Percentiles rank a stretch among this genome's conserved stretches.
phyloP scores from a whole-genome alignment of 1,140 invertebrate genomes.

The Bemisia tabaci region DNA sequence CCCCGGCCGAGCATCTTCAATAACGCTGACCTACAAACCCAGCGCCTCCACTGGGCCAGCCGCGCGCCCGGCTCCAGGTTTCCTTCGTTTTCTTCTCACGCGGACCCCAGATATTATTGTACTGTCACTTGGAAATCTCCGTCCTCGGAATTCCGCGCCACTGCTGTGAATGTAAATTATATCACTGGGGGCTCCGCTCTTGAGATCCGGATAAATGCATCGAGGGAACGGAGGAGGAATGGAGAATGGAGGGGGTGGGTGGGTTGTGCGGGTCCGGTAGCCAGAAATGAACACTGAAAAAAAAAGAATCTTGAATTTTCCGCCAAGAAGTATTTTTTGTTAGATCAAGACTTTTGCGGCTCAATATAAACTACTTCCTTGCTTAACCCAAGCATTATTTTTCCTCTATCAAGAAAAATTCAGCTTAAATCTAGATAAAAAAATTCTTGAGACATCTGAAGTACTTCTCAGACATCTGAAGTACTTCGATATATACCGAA shows the following conservation, averaged over 20 bases:
- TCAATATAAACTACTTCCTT: no score
- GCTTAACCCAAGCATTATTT: no score
- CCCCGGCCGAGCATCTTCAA: background rate
- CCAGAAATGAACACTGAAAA: no score
- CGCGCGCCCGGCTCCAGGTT: background rate
- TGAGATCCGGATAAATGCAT: background rate
- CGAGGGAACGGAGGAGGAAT: background rate
- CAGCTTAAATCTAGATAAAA: no score
- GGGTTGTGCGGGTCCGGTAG: no score
- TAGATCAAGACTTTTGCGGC: no score
- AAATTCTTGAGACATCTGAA: no score
- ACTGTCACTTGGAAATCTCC: background rate
- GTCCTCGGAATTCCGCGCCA: background rate
- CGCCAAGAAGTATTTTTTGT: no score
- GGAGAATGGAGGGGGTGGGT: background rate
- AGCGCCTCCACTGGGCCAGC: background rate
- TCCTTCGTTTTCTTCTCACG: background rate
- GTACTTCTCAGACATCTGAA: no score
- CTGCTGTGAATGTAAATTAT: background rate
- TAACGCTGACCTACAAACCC: background rate
- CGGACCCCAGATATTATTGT: background rate
- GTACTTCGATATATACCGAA: no score
- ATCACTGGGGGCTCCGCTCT: background rate
- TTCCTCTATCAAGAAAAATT: no score
- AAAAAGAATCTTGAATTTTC: no score